Base-by-base conservation (phyloP, 2,888 invertebrate species). In the Escarpia spicata region DNA sequence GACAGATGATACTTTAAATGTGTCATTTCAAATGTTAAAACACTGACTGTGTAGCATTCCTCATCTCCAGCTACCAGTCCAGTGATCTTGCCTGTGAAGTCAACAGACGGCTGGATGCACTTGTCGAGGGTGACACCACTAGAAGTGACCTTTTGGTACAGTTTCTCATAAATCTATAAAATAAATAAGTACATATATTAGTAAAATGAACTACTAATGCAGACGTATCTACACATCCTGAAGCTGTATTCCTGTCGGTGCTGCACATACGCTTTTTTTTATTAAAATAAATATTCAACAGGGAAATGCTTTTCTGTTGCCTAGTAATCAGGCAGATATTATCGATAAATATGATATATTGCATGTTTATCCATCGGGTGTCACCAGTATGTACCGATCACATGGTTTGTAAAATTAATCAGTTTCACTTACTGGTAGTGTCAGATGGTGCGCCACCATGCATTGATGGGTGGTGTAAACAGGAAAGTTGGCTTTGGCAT, bases 111-210 rank as follows among this genome's bases (percentile, higher is more conserved):
- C 93, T 94, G 94, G 92, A 94, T 94, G 93, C 94, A 94, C 92
- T 94, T 94, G 93, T 94, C 94, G 26, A 94, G 52, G 60, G 94
- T 94, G 37, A 93, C 94, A 4, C 94, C 94, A 91, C 92, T 93
- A 91, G 93, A 92, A 31, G 94, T 94, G 60, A 93, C 92, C 91
- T 93, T 93, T 58, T 93, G 91, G 92, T 92, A 93, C 91, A 93
- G 92, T 90, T 93, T 92, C 93, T 93, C 93, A 91, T 94, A 94
- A 92, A 94, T 93, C 94, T 94, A 31, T 2, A 19, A 44, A 91
- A 75, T 75, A 75, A 75, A 75, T 75, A 26, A 12, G 37, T 37
- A 52, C 12, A 12, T 12, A 52, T 19, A 26, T 19, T 26, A 26
- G 26, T 3, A 75, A 19, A 75, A 19, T 75, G 26, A 75, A 75